Conservation (phyloP, 2,888 invertebrate species). For the Eilema caniola region DNA sequence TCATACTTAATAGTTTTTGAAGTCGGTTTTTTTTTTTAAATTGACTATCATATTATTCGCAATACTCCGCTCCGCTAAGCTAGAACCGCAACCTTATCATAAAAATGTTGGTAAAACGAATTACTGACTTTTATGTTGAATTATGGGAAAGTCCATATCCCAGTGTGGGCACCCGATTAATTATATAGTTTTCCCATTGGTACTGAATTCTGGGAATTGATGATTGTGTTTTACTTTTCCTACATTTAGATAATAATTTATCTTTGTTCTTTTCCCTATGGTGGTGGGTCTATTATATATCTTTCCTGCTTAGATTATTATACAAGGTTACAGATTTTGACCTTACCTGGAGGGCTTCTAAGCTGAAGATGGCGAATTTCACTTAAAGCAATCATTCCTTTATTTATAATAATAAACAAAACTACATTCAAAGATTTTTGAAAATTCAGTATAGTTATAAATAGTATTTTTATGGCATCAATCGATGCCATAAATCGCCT, state of each 20-base stretch:
- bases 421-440: too few relatives aligned
- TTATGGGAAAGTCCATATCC: background rate
- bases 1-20: too few relatives aligned
- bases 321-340: too few relatives aligned
- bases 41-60: background rate
- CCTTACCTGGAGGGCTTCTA: too few relatives aligned
- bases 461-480: too few relatives aligned
- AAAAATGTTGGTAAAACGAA: background rate
- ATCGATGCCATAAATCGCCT: too few relatives aligned
- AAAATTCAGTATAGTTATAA: too few relatives aligned
- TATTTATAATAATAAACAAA: too few relatives aligned
- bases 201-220: background rate
- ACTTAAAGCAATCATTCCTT: too few relatives aligned
- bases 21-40: too few relatives aligned
- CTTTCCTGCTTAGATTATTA: background rate
- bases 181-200: background rate
- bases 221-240: background rate
- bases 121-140: constrained; percentile 12
- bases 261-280: background rate
- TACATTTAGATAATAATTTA: background rate
- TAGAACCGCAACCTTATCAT: background rate
- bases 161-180: background rate
- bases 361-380: too few relatives aligned
- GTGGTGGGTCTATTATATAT: background rate
- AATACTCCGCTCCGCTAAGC: background rate